These are phyloP conservation scores for Eristalis tenax DNA, from an alignment of 2,888 invertebrate genomes.

Conservation along the genomic window DNA sequence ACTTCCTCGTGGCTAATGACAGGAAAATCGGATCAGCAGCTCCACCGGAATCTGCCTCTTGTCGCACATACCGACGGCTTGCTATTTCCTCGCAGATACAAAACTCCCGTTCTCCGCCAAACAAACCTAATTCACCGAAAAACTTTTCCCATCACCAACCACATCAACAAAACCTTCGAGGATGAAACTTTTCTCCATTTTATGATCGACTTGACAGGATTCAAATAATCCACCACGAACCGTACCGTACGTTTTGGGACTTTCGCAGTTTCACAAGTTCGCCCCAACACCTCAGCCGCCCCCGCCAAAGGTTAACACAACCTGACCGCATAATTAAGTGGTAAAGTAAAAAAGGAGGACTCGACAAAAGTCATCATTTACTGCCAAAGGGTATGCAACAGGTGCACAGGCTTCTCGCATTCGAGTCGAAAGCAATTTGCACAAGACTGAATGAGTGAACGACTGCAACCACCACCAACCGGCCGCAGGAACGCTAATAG, in stretches of 20 bases:
- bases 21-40: background rate
- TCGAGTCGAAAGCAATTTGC: constrained; percentile 25
- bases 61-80: background rate
- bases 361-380: constrained; percentile 4
- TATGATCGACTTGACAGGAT: background rate
- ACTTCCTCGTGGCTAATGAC: background rate
- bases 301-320: constrained; percentile 17
- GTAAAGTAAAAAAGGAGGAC: too few species aligned
- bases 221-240: background rate
- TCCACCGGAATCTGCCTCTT: too few species aligned
- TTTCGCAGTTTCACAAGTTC: background rate
- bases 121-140: background rate
- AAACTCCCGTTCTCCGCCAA: background rate
- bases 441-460: background rate
- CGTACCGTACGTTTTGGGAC: background rate
- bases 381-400: constrained; percentile 38
- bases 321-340: constrained; percentile 3
- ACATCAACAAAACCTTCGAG: background rate
- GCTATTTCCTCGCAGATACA: background rate
- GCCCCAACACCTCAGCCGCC: background rate
- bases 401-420: constrained; percentile 25
- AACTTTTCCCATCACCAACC: background rate
- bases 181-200: background rate
- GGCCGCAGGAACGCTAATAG: constrained; percentile 28
- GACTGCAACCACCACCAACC: background rate